phyloP scores from a whole-genome alignment of 2,888 invertebrate species.

The Caradrina kadenii region DNA sequence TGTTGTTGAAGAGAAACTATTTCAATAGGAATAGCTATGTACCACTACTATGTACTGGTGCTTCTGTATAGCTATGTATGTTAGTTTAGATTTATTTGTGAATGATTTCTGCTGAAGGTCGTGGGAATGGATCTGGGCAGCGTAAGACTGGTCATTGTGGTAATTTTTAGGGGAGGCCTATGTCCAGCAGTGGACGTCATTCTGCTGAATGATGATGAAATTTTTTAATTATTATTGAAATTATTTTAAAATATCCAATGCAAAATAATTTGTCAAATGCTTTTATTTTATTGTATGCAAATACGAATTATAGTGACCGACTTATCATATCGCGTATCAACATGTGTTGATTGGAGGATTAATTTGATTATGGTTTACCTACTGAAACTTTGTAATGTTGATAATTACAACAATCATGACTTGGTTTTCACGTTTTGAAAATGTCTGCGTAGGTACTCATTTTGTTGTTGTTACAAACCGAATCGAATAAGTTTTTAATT shows the following conservation, averaged over 20 bases:
- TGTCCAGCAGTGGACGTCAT: no score
- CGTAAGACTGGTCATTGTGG: no score
- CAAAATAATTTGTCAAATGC: not conserved
- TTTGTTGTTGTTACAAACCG: not conserved
- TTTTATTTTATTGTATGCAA: conserved; percentile 22
- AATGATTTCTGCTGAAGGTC: no score
- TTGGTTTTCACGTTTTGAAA: conserved; percentile 15
- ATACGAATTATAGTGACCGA: conserved; percentile 38
- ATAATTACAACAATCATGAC: conserved; percentile 15
- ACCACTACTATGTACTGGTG: no score
- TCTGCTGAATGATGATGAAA: no score
- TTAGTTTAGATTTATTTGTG: no score
- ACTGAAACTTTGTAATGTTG: conserved; percentile 31
- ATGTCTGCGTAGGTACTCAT: not conserved
- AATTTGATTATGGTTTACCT: conserved; percentile 32
- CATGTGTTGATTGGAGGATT: conserved; percentile 25
- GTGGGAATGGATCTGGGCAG: no score
- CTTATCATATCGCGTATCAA: conserved; percentile 28
- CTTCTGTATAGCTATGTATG: not conserved
- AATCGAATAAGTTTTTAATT: no score
- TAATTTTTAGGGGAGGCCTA: no score
- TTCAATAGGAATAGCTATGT: not conserved
- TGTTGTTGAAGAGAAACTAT: not conserved
- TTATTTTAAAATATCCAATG: not conserved
- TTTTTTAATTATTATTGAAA: not conserved